These are phyloP conservation scores for Thunnus thynnus DNA, from an alignment of 2,113 vertebrate species.

Conservation along the genomic window DNA sequence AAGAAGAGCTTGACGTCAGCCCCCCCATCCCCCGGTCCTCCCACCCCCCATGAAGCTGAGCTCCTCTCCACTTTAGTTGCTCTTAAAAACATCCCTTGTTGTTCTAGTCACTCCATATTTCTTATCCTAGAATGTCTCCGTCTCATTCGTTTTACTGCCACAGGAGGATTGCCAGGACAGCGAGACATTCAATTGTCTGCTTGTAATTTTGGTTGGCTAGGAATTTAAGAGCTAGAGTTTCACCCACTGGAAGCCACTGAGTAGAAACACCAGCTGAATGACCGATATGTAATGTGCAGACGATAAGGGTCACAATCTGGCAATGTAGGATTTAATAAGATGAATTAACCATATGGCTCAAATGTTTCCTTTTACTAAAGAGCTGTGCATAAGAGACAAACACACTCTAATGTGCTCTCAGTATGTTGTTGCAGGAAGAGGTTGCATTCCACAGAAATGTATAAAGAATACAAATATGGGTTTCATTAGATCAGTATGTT, in stretches of 20 bases:
- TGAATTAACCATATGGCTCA: not conserved
- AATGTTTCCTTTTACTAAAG: slow-evolving; percentile 11
- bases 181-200: slow-evolving; percentile 37
- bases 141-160: slow-evolving; percentile 49
- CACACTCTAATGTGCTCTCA: not conserved
- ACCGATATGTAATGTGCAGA: not conserved
- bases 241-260: slow-evolving; percentile 1
- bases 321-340: not conserved
- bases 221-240: slow-evolving; percentile 26
- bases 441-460: slow-evolving; percentile 57
- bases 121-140: slow-evolving; percentile 38
- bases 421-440: slow-evolving; percentile 33
- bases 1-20: slow-evolving; percentile 27
- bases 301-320: too few relatives aligned
- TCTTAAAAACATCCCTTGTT: slow-evolving; percentile 37
- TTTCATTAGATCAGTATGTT: slow-evolving; percentile 59
- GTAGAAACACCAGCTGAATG: slow-evolving; percentile 15
- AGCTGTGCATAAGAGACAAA: not conserved
- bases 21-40: not conserved
- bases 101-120: slow-evolving; percentile 45
- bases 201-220: slow-evolving; percentile 25
- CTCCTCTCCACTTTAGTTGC: slow-evolving; percentile 20
- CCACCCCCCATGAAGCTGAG: not conserved
- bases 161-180: slow-evolving; percentile 33
- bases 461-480: slow-evolving; percentile 56